Evolutionary conservation across 2,888 invertebrate genomes (phyloP).

Genomic region (Microchrysa polita): DNA sequence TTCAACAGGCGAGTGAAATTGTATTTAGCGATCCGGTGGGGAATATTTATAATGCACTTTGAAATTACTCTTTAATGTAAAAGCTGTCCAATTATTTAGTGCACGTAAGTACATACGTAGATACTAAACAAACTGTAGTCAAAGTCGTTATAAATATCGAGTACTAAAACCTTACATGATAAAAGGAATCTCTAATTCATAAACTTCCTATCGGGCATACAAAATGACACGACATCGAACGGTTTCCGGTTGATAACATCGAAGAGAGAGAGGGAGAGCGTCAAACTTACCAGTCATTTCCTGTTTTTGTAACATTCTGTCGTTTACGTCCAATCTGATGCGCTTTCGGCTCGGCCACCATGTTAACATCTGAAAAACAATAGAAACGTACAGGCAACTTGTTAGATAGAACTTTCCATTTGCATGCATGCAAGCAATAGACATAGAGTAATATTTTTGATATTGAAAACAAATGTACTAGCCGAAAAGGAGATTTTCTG

Average conservation of each 20-base stretch:
- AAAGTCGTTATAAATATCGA: too few relatives aligned
- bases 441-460: background rate
- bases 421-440: constrained; percentile 14
- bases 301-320: constrained; percentile 70
- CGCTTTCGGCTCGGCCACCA: constrained; percentile 76
- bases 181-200: too few relatives aligned
- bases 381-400: constrained; percentile 20
- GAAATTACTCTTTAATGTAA: too few relatives aligned
- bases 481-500: background rate
- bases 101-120: too few relatives aligned
- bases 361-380: constrained; percentile 71
- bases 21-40: too few relatives aligned
- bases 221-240: constrained; percentile 1
- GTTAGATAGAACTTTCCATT: constrained; percentile 37
- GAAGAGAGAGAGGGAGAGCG: too few relatives aligned
- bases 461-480: background rate
- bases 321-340: constrained; percentile 72
- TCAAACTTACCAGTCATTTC: constrained; percentile 70
- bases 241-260: constrained; percentile 37
- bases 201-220: background rate
- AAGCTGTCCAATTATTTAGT: too few relatives aligned
- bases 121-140: too few relatives aligned
- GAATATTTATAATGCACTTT: too few relatives aligned
- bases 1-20: too few relatives aligned
- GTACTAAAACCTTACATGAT: too few relatives aligned